phyloP scores from a whole-genome alignment of 2,113 vertebrate species.

The Gopherus flavomarginatus region DNA sequence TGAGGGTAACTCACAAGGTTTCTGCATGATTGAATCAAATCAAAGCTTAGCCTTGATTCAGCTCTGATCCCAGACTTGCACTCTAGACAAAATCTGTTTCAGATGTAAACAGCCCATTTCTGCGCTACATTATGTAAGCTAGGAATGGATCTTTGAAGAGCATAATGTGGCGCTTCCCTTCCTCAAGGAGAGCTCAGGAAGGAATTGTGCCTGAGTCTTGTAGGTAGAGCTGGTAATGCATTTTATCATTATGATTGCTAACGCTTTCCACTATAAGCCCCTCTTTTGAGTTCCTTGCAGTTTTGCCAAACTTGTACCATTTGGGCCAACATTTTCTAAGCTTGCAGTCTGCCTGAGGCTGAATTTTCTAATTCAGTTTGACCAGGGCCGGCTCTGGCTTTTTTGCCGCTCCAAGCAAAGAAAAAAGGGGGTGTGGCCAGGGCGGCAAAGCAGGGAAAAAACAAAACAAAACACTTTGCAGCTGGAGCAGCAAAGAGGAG shows the following conservation, averaged over 20 bases:
- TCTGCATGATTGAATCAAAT: neutral
- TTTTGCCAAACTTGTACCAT: neutral
- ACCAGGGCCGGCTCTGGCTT: neutral
- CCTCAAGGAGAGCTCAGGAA: neutral
- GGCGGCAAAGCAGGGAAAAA: too few relatives aligned
- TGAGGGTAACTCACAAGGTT: neutral
- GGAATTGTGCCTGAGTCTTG: neutral
- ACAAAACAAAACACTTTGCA: too few relatives aligned
- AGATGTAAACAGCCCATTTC: neutral
- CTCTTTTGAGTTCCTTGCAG: neutral
- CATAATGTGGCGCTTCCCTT: neutral
- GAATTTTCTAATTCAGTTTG: neutral
- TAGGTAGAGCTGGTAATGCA: neutral
- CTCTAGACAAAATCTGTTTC: neutral
- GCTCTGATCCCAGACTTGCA: neutral
- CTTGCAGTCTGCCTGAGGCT: neutral
- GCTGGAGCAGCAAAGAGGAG: too few relatives aligned
- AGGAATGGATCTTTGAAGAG: neutral
- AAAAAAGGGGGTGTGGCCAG: too few relatives aligned
- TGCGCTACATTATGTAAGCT: neutral
- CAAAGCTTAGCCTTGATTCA: neutral
- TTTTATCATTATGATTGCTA: neutral
- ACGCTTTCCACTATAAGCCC: neutral
- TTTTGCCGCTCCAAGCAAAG: too few relatives aligned
- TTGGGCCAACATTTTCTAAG: neutral